Conservation (phyloP, 2,888 invertebrate genomes). For the Machimus atricapillus region DNA sequence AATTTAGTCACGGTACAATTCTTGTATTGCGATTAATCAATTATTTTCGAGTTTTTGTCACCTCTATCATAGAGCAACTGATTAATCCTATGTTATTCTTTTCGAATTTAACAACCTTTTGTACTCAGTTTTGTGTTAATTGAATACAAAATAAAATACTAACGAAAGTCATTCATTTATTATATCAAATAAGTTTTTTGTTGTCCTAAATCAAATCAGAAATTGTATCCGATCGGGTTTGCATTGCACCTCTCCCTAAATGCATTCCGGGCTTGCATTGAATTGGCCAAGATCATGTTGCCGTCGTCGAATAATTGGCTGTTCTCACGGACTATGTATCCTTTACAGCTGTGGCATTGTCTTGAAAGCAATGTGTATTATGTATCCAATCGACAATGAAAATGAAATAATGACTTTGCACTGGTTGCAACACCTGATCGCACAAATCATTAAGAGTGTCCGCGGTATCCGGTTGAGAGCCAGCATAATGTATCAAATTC, state of each 20-base stretch:
- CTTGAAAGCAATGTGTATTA: not conserved
- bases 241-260: not conserved
- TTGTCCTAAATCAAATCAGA: not conserved
- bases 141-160: too few species aligned
- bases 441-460: constrained; percentile 11
- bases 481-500: not conserved
- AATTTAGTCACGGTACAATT: too few species aligned
- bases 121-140: too few species aligned
- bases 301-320: not conserved
- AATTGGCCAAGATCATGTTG: not conserved
- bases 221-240: not conserved
- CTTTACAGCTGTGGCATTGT: not conserved
- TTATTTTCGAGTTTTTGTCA: too few species aligned
- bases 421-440: constrained; percentile 29
- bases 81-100: too few species aligned
- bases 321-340: not conserved
- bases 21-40: too few species aligned
- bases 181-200: not conserved
- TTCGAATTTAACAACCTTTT: too few species aligned
- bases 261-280: not conserved
- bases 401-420: constrained; percentile 16
- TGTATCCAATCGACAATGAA: not conserved
- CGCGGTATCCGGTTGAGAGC: not conserved
- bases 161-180: not conserved
- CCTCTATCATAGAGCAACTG: too few species aligned